phyloP scores from a whole-genome alignment of 2,113 vertebrate species.

The Syrrhaptes paradoxus region DNA sequence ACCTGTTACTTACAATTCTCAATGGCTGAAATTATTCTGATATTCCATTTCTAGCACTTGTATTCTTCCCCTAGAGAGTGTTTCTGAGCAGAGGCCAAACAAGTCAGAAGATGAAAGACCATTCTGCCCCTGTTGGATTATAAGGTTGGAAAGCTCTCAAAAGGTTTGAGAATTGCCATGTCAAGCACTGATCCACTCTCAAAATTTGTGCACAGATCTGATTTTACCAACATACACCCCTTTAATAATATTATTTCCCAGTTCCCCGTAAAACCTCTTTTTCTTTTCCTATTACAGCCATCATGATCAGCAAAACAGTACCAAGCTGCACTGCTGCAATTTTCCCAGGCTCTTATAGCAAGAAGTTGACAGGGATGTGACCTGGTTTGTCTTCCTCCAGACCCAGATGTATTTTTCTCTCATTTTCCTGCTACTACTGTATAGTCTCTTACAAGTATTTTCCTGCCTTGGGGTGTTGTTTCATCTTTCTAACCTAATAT shows the following conservation, averaged over 20 bases:
- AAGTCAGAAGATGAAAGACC: background rate
- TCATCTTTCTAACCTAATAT: background rate
- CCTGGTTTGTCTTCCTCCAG: background rate
- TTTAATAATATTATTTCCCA: background rate
- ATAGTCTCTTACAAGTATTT: background rate
- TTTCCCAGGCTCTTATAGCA: background rate
- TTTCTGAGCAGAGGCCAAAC: background rate
- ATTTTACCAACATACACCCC: background rate
- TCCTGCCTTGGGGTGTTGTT: background rate
- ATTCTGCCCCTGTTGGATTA: background rate
- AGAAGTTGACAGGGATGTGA: background rate
- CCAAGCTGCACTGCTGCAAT: background rate
- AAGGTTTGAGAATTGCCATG: background rate
- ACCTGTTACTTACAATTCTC: background rate
- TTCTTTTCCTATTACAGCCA: background rate
- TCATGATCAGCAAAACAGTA: background rate
- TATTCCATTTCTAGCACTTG: background rate
- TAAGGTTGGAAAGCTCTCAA: background rate
- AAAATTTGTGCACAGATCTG: background rate
- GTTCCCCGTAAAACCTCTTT: background rate
- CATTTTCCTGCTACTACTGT: background rate
- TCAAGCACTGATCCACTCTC: background rate
- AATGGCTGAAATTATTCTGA: background rate
- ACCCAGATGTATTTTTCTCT: background rate
- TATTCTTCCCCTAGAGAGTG: background rate